phyloP scores from a whole-genome alignment of 2,888 invertebrate genomes.

The Thera britannica region DNA sequence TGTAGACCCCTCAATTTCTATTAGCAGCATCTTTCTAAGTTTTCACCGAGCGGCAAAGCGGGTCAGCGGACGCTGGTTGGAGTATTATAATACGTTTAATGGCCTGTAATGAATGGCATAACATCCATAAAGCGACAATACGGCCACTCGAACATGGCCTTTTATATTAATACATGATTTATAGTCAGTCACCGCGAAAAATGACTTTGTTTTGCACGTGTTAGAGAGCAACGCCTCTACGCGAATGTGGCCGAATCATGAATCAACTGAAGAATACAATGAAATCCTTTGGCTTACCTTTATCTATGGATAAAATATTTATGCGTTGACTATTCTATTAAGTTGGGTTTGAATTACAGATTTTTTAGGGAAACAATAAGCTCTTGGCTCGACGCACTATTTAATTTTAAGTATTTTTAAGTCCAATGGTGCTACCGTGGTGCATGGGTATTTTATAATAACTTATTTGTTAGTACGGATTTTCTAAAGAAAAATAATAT shows the following conservation, averaged over 20 bases:
- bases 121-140: constrained; percentile 84
- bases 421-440: too few species aligned
- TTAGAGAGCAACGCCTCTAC: constrained; percentile 61
- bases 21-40: constrained; percentile 49
- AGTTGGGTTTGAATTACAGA: not conserved
- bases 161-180: constrained; percentile 82
- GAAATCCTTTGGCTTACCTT: constrained; percentile 39
- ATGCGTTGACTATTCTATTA: constrained; percentile 16
- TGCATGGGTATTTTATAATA: too few species aligned
- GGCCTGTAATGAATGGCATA: constrained; percentile 84
- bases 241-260: constrained; percentile 50
- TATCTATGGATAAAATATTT: constrained; percentile 30
- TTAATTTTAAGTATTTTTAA: too few species aligned
- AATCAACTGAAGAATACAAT: constrained; percentile 49
- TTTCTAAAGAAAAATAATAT: not conserved
- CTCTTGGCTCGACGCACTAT: not conserved
- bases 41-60: constrained; percentile 38
- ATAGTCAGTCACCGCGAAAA: constrained; percentile 72
- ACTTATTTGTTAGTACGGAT: not conserved
- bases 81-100: constrained; percentile 81
- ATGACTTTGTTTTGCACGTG: constrained; percentile 79
- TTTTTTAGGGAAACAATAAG: not conserved
- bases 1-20: constrained; percentile 58
- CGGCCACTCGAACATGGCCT: constrained; percentile 79
- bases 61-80: constrained; percentile 60